Evolutionary conservation across 2,797 vertebrate genomes (phyloP).

Genomic region (Furcifer pardalis): DNA sequence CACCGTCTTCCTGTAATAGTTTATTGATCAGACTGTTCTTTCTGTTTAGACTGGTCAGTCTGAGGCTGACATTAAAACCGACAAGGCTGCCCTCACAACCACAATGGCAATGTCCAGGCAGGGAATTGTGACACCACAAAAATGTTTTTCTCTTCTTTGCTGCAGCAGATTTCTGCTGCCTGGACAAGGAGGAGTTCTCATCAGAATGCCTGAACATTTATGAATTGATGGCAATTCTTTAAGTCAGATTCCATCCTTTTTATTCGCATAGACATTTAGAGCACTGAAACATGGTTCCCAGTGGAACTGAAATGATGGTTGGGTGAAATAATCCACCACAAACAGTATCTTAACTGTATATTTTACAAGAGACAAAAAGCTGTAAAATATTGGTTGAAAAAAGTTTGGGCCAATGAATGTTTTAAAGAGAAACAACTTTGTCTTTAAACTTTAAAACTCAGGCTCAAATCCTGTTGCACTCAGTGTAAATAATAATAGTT

Average conservation of each 20-base stretch:
- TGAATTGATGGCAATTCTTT: conserved; percentile 33
- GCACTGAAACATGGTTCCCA: background rate
- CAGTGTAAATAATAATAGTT: no score
- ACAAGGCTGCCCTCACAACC: conserved; percentile 18
- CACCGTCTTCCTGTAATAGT: background rate
- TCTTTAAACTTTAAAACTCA: background rate
- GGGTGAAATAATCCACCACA: conserved; percentile 23
- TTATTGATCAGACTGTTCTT: background rate
- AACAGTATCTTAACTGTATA: background rate
- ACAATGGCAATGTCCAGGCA: conserved; percentile 43
- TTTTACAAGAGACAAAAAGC: background rate
- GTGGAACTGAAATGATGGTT: background rate
- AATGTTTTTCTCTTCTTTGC: conserved; percentile 37
- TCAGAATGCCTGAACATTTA: conserved; percentile 36
- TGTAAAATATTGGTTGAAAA: background rate
- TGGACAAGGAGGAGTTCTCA: background rate
- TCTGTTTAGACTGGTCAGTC: conserved; percentile 30
- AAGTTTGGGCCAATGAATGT: background rate
- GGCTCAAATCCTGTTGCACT: no score
- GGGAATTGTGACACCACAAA: conserved; percentile 49
- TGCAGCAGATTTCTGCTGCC: background rate
- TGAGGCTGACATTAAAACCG: conserved; percentile 19
- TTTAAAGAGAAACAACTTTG: background rate
- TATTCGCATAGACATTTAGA: background rate
- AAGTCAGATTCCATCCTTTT: background rate